These are phyloP conservation scores for Meloidogyne hapla DNA, from an alignment of 1,140 invertebrate genomes.

Conservation along the genomic window DNA sequence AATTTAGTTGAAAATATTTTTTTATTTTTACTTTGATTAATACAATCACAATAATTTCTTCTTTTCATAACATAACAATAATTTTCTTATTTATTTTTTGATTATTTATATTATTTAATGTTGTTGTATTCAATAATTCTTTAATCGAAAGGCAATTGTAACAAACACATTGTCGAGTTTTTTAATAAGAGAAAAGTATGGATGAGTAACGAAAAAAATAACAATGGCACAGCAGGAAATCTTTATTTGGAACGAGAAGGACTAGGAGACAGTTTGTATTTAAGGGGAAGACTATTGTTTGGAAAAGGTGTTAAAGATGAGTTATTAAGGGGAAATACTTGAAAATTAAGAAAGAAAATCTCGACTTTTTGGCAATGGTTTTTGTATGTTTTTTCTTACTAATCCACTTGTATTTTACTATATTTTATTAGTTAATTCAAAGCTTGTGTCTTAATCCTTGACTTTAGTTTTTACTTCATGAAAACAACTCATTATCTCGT, in stretches of 20 bases:
- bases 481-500: background rate
- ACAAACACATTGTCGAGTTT: background rate
- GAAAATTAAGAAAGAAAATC: background rate
- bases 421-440: background rate
- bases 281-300: background rate
- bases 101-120: too few relatives aligned
- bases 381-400: background rate
- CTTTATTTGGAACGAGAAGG: background rate
- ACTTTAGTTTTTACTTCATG: background rate
- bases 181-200: background rate
- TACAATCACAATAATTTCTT: too few relatives aligned
- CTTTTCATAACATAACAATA: too few relatives aligned
- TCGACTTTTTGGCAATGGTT: background rate
- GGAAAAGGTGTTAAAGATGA: conserved; percentile 4
- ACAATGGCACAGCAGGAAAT: background rate
- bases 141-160: background rate
- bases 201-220: background rate
- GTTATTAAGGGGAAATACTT: background rate
- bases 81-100: too few relatives aligned
- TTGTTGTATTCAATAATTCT: background rate
- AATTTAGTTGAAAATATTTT: too few relatives aligned
- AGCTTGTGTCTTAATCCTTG: background rate
- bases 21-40: too few relatives aligned
- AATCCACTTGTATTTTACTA: background rate
- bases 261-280: background rate